phyloP scores from a whole-genome alignment of 2,888 invertebrate species.

The Aelia acuminata region DNA sequence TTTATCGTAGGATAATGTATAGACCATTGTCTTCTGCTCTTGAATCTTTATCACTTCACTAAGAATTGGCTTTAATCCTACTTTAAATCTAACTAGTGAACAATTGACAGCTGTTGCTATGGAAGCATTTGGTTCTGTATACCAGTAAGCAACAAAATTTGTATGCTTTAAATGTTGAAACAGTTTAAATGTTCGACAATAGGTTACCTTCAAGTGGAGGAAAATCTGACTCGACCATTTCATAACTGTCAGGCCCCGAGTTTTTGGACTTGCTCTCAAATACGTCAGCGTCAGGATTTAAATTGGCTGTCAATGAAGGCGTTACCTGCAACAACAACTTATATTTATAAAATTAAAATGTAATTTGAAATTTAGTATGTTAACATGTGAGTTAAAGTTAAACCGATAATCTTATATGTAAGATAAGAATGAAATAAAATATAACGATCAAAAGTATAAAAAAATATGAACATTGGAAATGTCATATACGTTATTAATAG shows the following conservation, averaged over 20 bases:
- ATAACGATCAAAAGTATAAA: not conserved
- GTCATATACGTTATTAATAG: not conserved
- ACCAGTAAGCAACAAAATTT: not conserved
- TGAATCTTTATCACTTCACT: conserved; percentile 16
- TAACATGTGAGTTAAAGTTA: not conserved
- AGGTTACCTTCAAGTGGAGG: conserved; percentile 63
- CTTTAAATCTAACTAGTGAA: conserved; percentile 12
- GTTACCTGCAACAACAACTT: conserved; percentile 63
- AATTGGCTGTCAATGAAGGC: conserved; percentile 62
- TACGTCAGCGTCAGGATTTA: conserved; percentile 65
- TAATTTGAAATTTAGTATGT: not conserved
- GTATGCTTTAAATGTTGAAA: not conserved
- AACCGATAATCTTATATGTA: not conserved
- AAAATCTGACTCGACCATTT: conserved; percentile 63
- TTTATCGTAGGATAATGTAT: not conserved
- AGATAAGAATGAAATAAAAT: not conserved
- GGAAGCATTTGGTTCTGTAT: not conserved
- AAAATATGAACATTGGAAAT: not conserved
- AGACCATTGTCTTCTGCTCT: conserved; percentile 29
- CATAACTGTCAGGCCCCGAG: conserved; percentile 52
- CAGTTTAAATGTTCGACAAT: not conserved
- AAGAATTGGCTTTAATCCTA: not conserved
- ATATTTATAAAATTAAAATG: not conserved
- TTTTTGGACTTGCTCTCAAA: conserved; percentile 64
- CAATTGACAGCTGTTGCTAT: conserved; percentile 33